These are phyloP conservation scores for Diglossa brunneiventris DNA, from an alignment of 2,113 vertebrate species.

Conservation along the genomic window DNA sequence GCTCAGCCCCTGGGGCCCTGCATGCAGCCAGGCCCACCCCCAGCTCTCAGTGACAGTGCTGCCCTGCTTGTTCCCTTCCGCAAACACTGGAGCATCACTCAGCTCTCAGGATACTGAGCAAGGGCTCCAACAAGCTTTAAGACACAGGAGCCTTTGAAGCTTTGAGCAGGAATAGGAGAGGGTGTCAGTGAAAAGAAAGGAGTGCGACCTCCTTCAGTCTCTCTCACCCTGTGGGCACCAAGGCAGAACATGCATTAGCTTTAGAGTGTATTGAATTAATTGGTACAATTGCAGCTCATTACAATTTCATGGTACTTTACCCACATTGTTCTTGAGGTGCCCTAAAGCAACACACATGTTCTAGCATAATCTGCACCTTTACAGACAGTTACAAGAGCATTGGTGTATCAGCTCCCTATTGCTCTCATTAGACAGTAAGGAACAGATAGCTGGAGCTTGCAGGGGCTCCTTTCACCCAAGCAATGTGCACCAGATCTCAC, in stretches of 20 bases:
- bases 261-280: not conserved
- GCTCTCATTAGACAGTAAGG: not conserved
- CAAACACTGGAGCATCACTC: not conserved
- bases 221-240: not conserved
- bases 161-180: not conserved
- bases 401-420: not conserved
- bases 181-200: not conserved
- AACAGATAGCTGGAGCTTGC: not conserved
- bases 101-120: not conserved
- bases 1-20: not conserved
- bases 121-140: not conserved
- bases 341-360: not conserved
- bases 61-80: not conserved
- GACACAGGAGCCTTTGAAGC: not conserved
- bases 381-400: not conserved
- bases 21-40: not conserved
- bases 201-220: not conserved
- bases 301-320: not conserved
- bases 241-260: not conserved
- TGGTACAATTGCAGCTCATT: not conserved
- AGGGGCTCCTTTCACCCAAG: not conserved
- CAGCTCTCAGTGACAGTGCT: not conserved
- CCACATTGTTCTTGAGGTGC: not conserved
- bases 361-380: not conserved
- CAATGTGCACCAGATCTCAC: not conserved